Evolutionary conservation across 2,888 invertebrate species (phyloP), one percentile per base, ranked within the genome.

Genomic region (Sylvicola cinctus): DNA sequence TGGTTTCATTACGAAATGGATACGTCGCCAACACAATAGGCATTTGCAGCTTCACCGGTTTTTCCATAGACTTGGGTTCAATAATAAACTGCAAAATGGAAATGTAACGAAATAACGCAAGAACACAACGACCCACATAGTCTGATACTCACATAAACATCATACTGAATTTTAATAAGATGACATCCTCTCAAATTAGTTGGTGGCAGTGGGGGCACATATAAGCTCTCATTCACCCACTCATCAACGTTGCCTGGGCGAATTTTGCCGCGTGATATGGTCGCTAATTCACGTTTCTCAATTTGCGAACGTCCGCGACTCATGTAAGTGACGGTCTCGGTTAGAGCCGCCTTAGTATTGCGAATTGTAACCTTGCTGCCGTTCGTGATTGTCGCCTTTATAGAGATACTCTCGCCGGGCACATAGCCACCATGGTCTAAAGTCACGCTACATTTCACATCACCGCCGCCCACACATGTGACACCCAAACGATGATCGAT

Each of bases 171-270:
- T 52, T 80, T 75, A 49, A 93, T 91, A 46, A 93, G 71, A 58
- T 88, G 87, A 54, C 91, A 93, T 37, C 90, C 90, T 46, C 88
- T 69, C 36, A 93, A 66, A 63, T 88, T 87, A 40, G 91, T 91
- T 26, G 91, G 91, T 41, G 91, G 91, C 47, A 93, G 62, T 17
- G 91, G 90, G 39, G 91, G 91, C 42, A 93, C 85, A 55, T 85
- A 83, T 36, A 91, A 69, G 51, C 81, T 75, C 55, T 88, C 85
- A 51, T 76, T 79, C 40, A 76, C 70, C 84, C 88, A 90, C 55
- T 74, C 74, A 52, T 84, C 85, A 38, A 71, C 69, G 44, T 71
- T 78, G 28, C 81, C 81, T 2, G 81, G 71, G 14, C 80, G 70
- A 42, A 83, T 75, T 64, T 81, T 83, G 30, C 84, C 84, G 48